Conservation (phyloP, 2,113 vertebrate species). For the Strigops habroptila region DNA sequence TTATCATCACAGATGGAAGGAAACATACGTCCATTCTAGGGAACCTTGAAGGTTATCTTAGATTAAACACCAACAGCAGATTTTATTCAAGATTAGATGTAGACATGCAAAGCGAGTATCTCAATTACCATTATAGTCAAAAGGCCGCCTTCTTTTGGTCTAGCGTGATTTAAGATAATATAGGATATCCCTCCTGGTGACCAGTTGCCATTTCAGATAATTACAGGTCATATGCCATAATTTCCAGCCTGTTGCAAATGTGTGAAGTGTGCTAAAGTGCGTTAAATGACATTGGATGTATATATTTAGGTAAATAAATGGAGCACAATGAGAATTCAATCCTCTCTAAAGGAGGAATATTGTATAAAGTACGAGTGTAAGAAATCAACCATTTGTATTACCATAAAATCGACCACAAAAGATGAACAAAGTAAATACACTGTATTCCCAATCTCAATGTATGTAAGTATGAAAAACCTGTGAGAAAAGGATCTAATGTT, state of each 20-base stretch:
- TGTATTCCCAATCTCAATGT: neutral
- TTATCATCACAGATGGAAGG: neutral
- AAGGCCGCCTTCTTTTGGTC: neutral
- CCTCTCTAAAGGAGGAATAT: neutral
- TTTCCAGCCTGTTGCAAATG: neutral
- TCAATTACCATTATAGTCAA: neutral
- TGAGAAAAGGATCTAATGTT: neutral
- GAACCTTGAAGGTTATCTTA: neutral
- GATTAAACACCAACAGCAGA: neutral
- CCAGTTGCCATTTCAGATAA: neutral
- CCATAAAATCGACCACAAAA: neutral
- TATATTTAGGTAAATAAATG: neutral
- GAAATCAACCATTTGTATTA: neutral
- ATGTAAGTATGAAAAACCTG: neutral
- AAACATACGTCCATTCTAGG: neutral
- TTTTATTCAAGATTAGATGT: neutral
- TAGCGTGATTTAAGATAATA: neutral
- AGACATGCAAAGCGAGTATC: neutral
- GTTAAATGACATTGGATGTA: neutral
- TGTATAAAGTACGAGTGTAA: neutral
- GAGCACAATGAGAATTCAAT: neutral
- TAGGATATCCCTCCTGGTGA: neutral
- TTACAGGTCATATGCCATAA: neutral
- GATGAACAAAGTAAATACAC: neutral
- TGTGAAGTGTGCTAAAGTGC: neutral